Evolutionary conservation across 2,888 invertebrate genomes (phyloP).

Genomic region (Caradrina clavipalpis): DNA sequence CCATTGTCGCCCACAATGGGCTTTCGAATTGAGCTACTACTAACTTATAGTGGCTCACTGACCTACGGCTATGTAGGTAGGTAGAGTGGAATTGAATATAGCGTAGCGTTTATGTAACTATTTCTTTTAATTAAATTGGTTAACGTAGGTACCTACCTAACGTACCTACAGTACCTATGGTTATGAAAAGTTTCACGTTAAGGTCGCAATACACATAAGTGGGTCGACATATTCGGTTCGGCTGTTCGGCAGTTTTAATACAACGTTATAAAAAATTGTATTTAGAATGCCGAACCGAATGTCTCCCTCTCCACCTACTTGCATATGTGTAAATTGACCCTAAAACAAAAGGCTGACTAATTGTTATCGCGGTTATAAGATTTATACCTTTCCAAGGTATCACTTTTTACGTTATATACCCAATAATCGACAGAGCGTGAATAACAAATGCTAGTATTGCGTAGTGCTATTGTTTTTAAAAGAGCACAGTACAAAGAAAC

Average conservation of each 20-base stretch:
- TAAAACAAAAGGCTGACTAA: slow-evolving; percentile 14
- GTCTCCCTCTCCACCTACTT: no score
- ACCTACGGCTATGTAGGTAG: slow-evolving; percentile 27
- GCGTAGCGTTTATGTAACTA: background rate
- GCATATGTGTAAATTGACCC: no score
- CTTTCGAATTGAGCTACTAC: slow-evolving; percentile 36
- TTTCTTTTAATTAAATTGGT: background rate
- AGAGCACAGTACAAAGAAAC: slow-evolving; percentile 22
- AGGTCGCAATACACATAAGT: no score
- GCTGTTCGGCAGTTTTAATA: no score
- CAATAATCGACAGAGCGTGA: slow-evolving; percentile 63
- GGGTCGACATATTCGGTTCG: no score
- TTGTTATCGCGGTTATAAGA: slow-evolving; percentile 19
- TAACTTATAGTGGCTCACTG: slow-evolving; percentile 17
- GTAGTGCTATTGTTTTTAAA: no score
- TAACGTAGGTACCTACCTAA: background rate
- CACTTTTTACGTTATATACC: slow-evolving; percentile 34
- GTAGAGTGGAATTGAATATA: slow-evolving; percentile 1
- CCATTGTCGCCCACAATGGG: slow-evolving; percentile 40
- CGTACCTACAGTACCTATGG: no score
- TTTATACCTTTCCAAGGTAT: slow-evolving; percentile 13
- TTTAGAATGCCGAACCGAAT: no score
- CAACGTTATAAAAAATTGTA: no score
- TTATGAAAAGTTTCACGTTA: background rate
- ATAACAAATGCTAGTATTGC: slow-evolving; percentile 62